Conservation (phyloP, 2,113 vertebrate genomes). For the Ctenomys sociabilis region DNA sequence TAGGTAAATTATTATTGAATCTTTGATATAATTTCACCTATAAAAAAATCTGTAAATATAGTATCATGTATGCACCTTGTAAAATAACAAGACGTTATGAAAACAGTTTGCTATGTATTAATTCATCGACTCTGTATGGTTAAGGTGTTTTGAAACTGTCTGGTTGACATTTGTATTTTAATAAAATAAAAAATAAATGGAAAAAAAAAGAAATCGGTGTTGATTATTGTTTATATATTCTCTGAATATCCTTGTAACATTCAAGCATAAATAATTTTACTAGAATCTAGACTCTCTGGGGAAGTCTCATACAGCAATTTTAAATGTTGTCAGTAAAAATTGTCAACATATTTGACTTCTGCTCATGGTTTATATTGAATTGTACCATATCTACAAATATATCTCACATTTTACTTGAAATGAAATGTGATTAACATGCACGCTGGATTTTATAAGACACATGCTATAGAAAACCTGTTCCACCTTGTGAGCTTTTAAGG, state of each 20-base stretch:
- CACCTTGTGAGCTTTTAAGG: slow-evolving; percentile 44
- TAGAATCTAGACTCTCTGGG: slow-evolving; percentile 5
- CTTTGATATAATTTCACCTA: too few species aligned
- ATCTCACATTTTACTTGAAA: not conserved
- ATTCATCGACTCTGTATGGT: too few species aligned
- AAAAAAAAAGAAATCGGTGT: slow-evolving; percentile 53
- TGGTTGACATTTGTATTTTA: too few species aligned
- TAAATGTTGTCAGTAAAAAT: slow-evolving; percentile 19
- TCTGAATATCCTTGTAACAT: slow-evolving; percentile 35
- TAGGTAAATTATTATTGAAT: too few species aligned
- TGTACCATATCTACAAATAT: not conserved
- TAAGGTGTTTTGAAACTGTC: too few species aligned
- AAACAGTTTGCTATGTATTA: too few species aligned
- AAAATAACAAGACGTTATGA: too few species aligned
- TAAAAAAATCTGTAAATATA: too few species aligned
- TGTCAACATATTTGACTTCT: slow-evolving; percentile 46
- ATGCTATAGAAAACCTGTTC: slow-evolving; percentile 21
- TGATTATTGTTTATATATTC: slow-evolving; percentile 40
- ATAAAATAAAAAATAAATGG: too few species aligned
- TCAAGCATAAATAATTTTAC: slow-evolving; percentile 60
- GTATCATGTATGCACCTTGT: too few species aligned
- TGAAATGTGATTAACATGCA: slow-evolving; percentile 38
- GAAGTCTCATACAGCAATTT: not conserved
- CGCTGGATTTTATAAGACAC: slow-evolving; percentile 11
- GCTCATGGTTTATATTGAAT: slow-evolving; percentile 30